Base-by-base conservation (phyloP, 2,113 vertebrate genomes). In the Xyliphius kryptos region DNA sequence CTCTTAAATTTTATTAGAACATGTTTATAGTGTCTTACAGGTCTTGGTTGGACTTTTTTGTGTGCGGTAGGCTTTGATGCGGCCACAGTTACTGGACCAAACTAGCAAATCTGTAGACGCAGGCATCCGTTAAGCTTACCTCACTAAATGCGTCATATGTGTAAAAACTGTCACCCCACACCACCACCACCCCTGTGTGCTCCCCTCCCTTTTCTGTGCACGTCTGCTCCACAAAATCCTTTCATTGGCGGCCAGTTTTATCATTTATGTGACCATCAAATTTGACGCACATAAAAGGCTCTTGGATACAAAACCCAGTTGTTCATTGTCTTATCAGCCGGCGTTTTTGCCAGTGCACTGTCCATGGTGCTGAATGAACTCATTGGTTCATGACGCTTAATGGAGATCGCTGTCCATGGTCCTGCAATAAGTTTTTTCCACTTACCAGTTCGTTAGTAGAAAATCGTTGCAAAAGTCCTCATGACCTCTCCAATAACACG, bases 131-230 rank as follows among this genome's bases (percentile, higher is more conserved):
- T 73, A 81, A 71, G 77, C 76, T 83, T 80, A 80, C 82, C 81
- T 85, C 82, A 83, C 73, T 60, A 77, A 69, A 75, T 85, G 82
- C 80, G 82, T 86, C 82, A 84, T 76, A 68, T 68, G 74, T 69
- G 68, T 56, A 53, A 74, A 61, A 67, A 68, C 52, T 73, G 78
- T 79, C 79, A 76, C 67, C 77, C 75, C 69, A 32, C 61, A n/a
- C 14, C 43, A 46, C 43, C 14, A 15, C 14, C 26, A 32, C 43
- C 69, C 63, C 41, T 21, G 41, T 75, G 59, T 59, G 68, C 55
- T 70, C 40, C 41, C 38, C 47, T 63, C 56, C 41, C 32, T 73
- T 66, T 63, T 77, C 64, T 61, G 60, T 69, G 48, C 64, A 57
- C 44, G 26, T 32, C 26, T 32, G 26, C 26, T 32, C 7, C 26